Evolutionary conservation across 2,888 invertebrate genomes (phyloP).

Genomic region (Tribolium freemani): DNA sequence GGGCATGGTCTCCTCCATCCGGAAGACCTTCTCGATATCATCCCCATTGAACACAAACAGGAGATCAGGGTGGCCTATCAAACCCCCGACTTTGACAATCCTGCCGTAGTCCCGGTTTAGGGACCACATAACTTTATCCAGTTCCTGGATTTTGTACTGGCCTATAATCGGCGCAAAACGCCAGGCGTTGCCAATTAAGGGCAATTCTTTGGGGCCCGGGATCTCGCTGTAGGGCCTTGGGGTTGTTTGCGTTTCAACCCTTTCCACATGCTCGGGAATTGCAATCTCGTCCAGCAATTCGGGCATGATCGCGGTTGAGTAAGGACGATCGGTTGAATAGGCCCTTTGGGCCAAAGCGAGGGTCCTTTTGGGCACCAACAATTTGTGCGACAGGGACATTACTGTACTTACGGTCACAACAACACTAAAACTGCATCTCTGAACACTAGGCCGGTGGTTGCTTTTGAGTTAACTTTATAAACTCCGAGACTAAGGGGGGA

Average conservation of each 20-base stretch:
- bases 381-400: constrained; percentile 15
- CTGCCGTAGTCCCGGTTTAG: constrained; percentile 72
- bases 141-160: constrained; percentile 72
- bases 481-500: constrained; percentile 9
- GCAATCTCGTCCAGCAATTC: constrained; percentile 45
- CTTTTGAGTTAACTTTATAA: constrained; percentile 27
- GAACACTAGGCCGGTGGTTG: constrained; percentile 12
- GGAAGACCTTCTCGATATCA: constrained; percentile 79
- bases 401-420: not conserved
- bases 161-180: constrained; percentile 80
- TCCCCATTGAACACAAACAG: constrained; percentile 82
- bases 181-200: constrained; percentile 85
- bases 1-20: constrained; percentile 79
- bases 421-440: not conserved
- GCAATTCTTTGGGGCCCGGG: constrained; percentile 82
- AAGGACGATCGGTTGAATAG: constrained; percentile 56
- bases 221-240: constrained; percentile 74
- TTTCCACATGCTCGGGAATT: constrained; percentile 45
- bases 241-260: constrained; percentile 46
- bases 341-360: constrained; percentile 4
- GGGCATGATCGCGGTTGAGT: constrained; percentile 60
- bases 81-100: constrained; percentile 77
- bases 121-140: constrained; percentile 74
- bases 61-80: constrained; percentile 83
- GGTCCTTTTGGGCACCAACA: not conserved